Evolutionary conservation across 2,113 vertebrate genomes (phyloP), one percentile per base, ranked within the genome.

Genomic region (Terrapene triunguis): DNA sequence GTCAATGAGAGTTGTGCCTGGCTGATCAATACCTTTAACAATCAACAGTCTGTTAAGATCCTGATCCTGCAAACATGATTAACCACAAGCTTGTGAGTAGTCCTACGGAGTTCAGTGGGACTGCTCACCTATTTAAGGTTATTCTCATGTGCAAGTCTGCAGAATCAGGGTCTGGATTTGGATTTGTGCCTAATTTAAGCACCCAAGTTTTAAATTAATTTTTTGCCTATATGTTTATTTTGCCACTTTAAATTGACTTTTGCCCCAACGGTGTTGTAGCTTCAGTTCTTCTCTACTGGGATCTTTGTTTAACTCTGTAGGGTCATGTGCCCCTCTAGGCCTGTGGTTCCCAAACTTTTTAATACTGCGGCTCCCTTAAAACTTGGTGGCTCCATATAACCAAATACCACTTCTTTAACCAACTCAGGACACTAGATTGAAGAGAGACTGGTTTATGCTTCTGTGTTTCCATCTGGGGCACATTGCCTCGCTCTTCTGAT

Each of bases 191-290:
- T 22, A 8, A 0, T 5, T 82, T 76, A 91, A 35, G 4, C 8
- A 74, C 74, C 7, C 5, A 2, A 6, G 6, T 21, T 25, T n/a
- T 69, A 69, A 69, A 6, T 21, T 74, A 88, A 93, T 29, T 17
- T 11, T 81, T 88, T 32, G 24, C 35, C 32, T 76, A 1, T 59
- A 85, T 12, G 2, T 53, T 35, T 57, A 12, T 84, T 50, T 81
- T 88, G 84, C 44, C 51, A 76, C 82, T 84, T 93, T 53, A 82
- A 89, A 85, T 86, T 42, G n/a, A 59, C 10, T 89, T 92, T 82
- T 32, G 51, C 69, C 32, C 79, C 19, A 82, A 55, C 50, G 62
- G 55, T 47, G n/a, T 51, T 84, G 53, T 55, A 74, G 32, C 69
- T 90, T 59, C 80, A 25, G 59, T 76, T 38, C 29, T 57, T 65